Evolutionary conservation across 1,140 invertebrate genomes (phyloP), one percentile per base, ranked within the genome.

Genomic region (Megalonaias nervosa): DNA sequence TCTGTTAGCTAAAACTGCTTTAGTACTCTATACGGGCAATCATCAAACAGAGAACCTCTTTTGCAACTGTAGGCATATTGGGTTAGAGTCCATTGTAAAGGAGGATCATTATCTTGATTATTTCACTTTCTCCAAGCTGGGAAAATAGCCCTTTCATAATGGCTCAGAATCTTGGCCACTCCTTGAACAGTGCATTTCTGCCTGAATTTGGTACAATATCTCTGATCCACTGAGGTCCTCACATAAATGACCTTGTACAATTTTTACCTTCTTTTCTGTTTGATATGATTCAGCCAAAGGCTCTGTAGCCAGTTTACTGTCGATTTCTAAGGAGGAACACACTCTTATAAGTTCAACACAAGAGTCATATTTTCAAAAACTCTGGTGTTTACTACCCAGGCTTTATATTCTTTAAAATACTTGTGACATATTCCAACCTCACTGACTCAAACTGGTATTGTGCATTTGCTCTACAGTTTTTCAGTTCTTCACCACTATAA

Each of bases 321-420:
- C 69, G 31, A 2, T n/a, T 61, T 71, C 26, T 11, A 14, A 19
- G 6, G 38, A 13, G 16, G 19, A 56, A 21, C 17, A 31, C 5
- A 61, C 69, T 5, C 48, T 15, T 61, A 26, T 55, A 61, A 57
- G 69, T 31, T 71, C 69, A 73, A 65, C 13, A 73, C 14, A 26
- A 21, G 12, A 19, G 60, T 31, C 1, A 73, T 21, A 26, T 61
- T 23, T 12, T 21, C 26, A 71, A 61, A 48, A 31, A 71, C 38
- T n/a, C 26, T 60, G 14, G 16, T 60, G 61, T 61, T 23, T 38
- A 38, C 26, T 21, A 61, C 61, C 16, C 16, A 26, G 38, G 15
- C 11, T 61, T 71, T 9, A 71, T 71, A 62, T 71, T 71, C 58
- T 62, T 60, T 61, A 9, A 61, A 57, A 71, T 31, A 19, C 19